These are phyloP conservation scores for Manis pentadactyla DNA, from an alignment of 2,797 vertebrate genomes.

Conservation along the genomic window DNA sequence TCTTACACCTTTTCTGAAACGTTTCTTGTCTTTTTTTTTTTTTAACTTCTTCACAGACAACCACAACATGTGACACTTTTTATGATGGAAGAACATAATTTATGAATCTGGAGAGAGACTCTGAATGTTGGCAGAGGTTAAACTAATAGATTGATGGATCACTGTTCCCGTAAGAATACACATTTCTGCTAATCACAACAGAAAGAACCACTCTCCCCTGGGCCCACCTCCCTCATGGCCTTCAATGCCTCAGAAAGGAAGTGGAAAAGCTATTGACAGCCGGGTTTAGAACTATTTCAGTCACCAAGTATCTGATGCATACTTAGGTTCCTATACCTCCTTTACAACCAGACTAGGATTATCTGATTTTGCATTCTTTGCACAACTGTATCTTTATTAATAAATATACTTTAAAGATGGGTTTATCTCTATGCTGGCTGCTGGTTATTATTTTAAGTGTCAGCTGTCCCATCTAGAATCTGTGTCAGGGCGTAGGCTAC, in stretches of 20 bases:
- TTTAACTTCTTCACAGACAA: neutral
- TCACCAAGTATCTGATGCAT: neutral
- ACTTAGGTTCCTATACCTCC: neutral
- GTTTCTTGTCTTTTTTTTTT: slow-evolving; percentile 53
- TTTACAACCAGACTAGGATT: neutral
- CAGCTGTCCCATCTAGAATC: neutral
- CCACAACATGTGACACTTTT: neutral
- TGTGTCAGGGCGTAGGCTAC: neutral
- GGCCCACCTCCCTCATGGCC: neutral
- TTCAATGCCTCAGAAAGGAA: neutral
- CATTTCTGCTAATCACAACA: neutral
- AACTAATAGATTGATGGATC: neutral
- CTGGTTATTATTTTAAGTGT: neutral
- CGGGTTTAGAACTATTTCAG: too few species aligned
- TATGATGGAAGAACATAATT: slow-evolving; percentile 46
- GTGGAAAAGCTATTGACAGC: neutral
- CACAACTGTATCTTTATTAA: neutral
- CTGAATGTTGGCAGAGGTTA: neutral
- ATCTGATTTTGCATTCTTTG: neutral
- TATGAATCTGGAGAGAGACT: slow-evolving; percentile 2
- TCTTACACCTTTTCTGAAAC: slow-evolving; percentile 61
- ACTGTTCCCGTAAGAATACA: neutral
- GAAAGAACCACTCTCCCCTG: neutral
- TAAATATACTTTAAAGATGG: neutral
- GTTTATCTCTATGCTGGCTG: neutral